Conservation (phyloP, 2,113 vertebrate species). For the Oncorhynchus nerka region DNA sequence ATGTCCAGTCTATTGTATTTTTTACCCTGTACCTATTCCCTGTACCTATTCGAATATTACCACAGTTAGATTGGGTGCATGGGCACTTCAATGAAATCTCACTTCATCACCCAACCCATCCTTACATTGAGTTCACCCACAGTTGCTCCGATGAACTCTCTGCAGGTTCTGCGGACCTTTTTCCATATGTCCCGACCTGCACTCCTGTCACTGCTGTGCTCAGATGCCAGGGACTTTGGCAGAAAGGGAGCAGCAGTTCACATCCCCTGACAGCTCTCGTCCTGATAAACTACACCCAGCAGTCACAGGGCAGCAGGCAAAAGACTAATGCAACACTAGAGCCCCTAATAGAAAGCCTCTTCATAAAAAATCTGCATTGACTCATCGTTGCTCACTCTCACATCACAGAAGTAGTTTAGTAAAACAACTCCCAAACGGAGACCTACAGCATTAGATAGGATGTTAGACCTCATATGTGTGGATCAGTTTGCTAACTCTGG, state of each 20-base stretch:
- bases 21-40: too few species aligned
- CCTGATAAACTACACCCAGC: constrained; percentile 56
- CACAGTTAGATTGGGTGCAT: too few species aligned
- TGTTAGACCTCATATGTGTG: too few species aligned
- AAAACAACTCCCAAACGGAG: background rate
- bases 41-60: too few species aligned
- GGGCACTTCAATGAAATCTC: too few species aligned
- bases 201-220: constrained; percentile 51
- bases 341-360: constrained; percentile 33
- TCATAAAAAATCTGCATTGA: constrained; percentile 37
- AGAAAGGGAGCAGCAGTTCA: constrained; percentile 41
- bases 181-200: constrained; percentile 24
- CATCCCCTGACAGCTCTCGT: constrained; percentile 46
- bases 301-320: constrained; percentile 34
- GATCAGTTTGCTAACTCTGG: too few species aligned
- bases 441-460: too few species aligned
- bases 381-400: constrained; percentile 31
- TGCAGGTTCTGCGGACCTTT: background rate
- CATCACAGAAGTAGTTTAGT: constrained; percentile 13
- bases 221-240: constrained; percentile 46
- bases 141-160: too few species aligned
- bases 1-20: too few species aligned
- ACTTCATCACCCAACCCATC: background rate
- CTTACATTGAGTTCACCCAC: too few species aligned
- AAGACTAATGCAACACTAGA: constrained; percentile 25